Conservation (phyloP, 1,140 invertebrate species). For the Drosophila sechellia region DNA sequence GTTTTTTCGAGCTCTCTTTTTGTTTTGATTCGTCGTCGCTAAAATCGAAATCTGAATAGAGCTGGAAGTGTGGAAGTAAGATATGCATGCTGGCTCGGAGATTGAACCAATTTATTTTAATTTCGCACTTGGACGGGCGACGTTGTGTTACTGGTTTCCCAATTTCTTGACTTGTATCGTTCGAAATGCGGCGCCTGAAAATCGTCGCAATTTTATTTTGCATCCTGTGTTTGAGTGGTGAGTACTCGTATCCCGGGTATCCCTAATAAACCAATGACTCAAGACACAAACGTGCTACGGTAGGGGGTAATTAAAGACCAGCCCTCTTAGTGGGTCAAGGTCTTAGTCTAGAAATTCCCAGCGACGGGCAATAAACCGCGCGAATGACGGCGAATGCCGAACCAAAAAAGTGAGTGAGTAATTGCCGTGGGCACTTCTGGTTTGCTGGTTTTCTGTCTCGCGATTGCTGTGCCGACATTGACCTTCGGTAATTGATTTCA, state of each 20-base stretch:
- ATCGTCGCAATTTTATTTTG: conserved; percentile 15
- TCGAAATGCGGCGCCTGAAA: conserved; percentile 26
- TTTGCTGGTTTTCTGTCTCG: conserved; percentile 39
- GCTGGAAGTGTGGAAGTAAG: conserved; percentile 71
- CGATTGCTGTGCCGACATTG: conserved; percentile 37
- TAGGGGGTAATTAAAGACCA: conserved; percentile 47
- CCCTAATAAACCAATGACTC: conserved; percentile 58
- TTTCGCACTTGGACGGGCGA: conserved; percentile 63
- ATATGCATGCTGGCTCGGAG: conserved; percentile 58
- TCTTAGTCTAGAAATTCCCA: conserved; percentile 71
- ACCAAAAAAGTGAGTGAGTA: conserved; percentile 73
- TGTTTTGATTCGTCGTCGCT: conserved; percentile 63
- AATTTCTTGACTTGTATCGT: conserved; percentile 2
- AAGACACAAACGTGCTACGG: conserved; percentile 54
- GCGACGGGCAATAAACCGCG: conserved; percentile 77
- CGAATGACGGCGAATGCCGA: conserved; percentile 29
- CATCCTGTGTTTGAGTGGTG: conserved; percentile 43
- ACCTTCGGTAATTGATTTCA: conserved; percentile 32
- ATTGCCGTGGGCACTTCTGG: conserved; percentile 56
- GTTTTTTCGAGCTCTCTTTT: conserved; percentile 63
- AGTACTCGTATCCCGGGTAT: conserved; percentile 25
- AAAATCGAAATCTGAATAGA: conserved; percentile 71
- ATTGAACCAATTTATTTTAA: conserved; percentile 81
- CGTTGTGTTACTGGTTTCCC: conserved; percentile 50
- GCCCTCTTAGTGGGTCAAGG: conserved; percentile 63